Percentiles rank a stretch among this genome's conserved stretches.
phyloP scores from a whole-genome alignment of 1,140 invertebrate genomes.

The Sminthurinus signatus region DNA sequence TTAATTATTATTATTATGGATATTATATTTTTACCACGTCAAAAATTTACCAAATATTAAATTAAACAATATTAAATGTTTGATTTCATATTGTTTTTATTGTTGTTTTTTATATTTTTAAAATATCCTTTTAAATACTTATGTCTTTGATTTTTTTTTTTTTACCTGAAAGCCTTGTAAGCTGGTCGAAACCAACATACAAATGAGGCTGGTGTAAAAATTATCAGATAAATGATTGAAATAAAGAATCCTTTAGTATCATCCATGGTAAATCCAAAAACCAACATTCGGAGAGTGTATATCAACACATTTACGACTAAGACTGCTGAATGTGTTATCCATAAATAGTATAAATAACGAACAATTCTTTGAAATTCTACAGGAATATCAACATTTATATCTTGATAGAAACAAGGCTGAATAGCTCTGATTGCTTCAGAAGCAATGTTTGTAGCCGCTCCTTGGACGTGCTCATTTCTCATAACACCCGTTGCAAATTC shows the following conservation, averaged over 20 bases:
- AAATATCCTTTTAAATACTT: too few relatives aligned
- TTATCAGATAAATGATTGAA: conserved; percentile 76
- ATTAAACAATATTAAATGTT: too few relatives aligned
- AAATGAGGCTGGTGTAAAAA: conserved; percentile 96
- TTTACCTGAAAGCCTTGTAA: conserved; percentile 76
- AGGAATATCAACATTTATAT: conserved; percentile 98
- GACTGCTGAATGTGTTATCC: conserved; percentile 89
- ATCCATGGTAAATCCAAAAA: conserved; percentile 42
- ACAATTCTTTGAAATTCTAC: conserved; percentile 95
- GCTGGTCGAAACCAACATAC: conserved; percentile 90
- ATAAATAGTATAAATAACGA: conserved; percentile 88
- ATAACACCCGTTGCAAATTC: conserved; percentile 94
- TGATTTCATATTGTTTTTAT: too few relatives aligned
- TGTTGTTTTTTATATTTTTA: too few relatives aligned
- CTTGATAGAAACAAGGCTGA: conserved; percentile 98
- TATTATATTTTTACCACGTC: too few relatives aligned
- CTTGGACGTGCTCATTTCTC: conserved; percentile 87
- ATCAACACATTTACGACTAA: conserved; percentile 78
- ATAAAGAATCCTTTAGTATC: conserved; percentile 71
- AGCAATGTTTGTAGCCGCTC: conserved; percentile 75
- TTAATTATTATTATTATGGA: too few relatives aligned
- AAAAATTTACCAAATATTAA: too few relatives aligned
- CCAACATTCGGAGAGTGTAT: conserved; percentile 59
- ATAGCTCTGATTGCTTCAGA: conserved; percentile 72
- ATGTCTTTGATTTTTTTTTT: too few relatives aligned